Percentiles rank a stretch among this genome's conserved stretches.
phyloP scores from a whole-genome alignment of 2,113 vertebrate genomes.

The Sigmodon hispidus region DNA sequence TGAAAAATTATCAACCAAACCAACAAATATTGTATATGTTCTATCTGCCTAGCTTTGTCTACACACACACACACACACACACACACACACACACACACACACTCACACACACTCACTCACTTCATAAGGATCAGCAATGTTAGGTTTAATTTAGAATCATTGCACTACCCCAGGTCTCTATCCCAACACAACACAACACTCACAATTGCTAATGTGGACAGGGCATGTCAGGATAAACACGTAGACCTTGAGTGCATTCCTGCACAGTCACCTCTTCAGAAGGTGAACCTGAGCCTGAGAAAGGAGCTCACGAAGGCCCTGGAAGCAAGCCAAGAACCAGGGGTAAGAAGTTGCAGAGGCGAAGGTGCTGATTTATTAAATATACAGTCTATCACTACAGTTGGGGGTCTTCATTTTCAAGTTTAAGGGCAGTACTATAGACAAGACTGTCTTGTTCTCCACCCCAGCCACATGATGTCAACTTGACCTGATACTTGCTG shows the following conservation, averaged over 20 bases:
- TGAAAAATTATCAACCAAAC: slow-evolving; percentile 27
- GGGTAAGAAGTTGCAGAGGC: neutral
- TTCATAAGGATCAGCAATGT: neutral
- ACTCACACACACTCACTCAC: neutral
- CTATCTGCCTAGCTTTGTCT: neutral
- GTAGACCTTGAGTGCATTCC: neutral
- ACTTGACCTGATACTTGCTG: neutral
- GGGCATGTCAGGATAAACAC: neutral
- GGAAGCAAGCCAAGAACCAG: neutral
- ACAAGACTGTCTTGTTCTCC: neutral
- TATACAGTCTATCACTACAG: too few species aligned
- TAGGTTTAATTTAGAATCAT: slow-evolving; percentile 29
- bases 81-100: neutral
- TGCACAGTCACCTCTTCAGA: neutral
- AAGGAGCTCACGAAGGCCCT: neutral
- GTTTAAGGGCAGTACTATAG: neutral
- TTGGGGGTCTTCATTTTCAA: neutral
- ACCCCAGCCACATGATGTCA: neutral
- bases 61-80: neutral
- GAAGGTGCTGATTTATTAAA: too few species aligned
- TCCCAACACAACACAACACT: neutral
- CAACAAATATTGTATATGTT: slow-evolving; percentile 33
- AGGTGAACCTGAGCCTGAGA: neutral
- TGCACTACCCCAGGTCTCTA: neutral
- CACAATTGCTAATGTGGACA: neutral